Evolutionary conservation across 30 jellyfish, hydroid and myxozoan genomes (phyloP).

Genomic region (Sanderia malayensis): DNA sequence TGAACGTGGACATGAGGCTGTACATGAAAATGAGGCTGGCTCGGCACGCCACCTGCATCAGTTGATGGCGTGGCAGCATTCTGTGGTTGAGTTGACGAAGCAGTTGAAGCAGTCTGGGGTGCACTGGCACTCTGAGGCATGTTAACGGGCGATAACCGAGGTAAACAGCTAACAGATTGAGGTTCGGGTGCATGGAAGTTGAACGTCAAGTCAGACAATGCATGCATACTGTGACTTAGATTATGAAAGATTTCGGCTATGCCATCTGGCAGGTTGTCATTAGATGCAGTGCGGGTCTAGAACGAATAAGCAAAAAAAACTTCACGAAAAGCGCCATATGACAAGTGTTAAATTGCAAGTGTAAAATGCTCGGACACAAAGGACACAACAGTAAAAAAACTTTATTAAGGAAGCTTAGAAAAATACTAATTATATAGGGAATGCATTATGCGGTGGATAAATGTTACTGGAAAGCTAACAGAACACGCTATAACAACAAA

Average conservation of each 20-base stretch:
- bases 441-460: too few species aligned
- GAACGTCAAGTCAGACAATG: slow-evolving; percentile 89
- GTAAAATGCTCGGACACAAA: too few species aligned
- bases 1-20: slow-evolving; percentile 30
- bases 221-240: slow-evolving; percentile 88
- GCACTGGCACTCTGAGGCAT: slow-evolving; percentile 54
- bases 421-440: too few species aligned
- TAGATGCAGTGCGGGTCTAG: slow-evolving; percentile 26
- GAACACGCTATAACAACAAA: too few species aligned
- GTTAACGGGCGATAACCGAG: slow-evolving; percentile 83
- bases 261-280: slow-evolving; percentile 77
- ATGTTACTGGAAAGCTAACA: too few species aligned
- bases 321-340: too few species aligned
- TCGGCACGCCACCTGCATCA: slow-evolving; percentile 7
- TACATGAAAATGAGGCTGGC: slow-evolving; percentile 52
- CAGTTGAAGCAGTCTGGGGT: neutral
- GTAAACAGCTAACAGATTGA: slow-evolving; percentile 66
- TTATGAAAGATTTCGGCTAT: slow-evolving; percentile 88
- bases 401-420: too few species aligned
- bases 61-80: slow-evolving; percentile 25
- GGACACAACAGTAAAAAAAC: too few species aligned
- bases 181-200: slow-evolving; percentile 92
- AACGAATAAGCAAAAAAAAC: too few species aligned
- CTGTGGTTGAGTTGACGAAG: slow-evolving; percentile 16
- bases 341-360: too few species aligned